Base-by-base conservation (phyloP, 1,140 invertebrate species). In the Formica exsecta region DNA sequence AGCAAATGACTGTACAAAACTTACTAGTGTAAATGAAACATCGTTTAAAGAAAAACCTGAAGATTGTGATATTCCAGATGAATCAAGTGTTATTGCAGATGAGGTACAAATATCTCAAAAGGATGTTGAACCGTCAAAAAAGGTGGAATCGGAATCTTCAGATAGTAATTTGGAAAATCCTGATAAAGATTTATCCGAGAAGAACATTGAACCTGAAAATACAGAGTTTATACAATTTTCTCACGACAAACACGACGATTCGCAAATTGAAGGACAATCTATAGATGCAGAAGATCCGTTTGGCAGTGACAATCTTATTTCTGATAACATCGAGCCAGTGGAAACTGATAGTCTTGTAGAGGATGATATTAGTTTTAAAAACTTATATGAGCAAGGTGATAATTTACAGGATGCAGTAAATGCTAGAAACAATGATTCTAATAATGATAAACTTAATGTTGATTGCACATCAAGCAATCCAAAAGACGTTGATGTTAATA, bases 231-330 rank as follows among this genome's bases (percentile, higher is more conserved):
- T 95, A 9, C 94, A 95, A 76, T 93, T 95, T 48, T 88, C 91
- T 9, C 94, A 95, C 66, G 95, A 95, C n/a, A 95, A 95, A 51
- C 90, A 93, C 2, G 95, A 94, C 41, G 94, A 95, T 85, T 86
- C 89, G 1, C 94, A 94, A 32, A 93, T 93, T 22, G 95, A 95
- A 87, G 84, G 79, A 62, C 93, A 93, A 6, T 92, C 93, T 19
- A 93, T 94, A 9, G 95, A 95, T 25, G 94, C 95, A 3, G 93
- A 95, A 81, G 95, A 95, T 92, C 95, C 95, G n/a, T 95, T 95
- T 86, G 94, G 93, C 3, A 92, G 91, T 8, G 94, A 95, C 54
- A 94, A 85, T 92, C 79, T 94, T 9, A 86, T 70, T 6, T 70
- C 68, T 41, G 94, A 95, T 57, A 91, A 71, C 54, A 38, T 90